Conservation (phyloP, 2,888 invertebrate species). For the Geotrupes spiniger region DNA sequence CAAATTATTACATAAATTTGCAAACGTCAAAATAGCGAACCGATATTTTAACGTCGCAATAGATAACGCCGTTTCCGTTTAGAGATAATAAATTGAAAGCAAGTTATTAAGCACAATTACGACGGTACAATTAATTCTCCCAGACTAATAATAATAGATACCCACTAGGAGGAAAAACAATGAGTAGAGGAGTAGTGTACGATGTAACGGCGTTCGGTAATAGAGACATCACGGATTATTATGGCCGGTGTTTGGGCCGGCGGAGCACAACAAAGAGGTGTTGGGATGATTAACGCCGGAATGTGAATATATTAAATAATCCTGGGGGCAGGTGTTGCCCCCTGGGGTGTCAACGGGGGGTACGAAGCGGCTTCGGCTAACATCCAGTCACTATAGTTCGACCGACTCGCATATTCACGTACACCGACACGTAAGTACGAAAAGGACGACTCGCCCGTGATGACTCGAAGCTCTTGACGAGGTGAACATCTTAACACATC, state of each 20-base stretch:
- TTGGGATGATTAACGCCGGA: constrained; percentile 50
- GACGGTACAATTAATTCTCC: too few species aligned
- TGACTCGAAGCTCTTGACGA: constrained; percentile 2
- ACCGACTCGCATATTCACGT: neutral
- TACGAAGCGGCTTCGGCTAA: constrained; percentile 26
- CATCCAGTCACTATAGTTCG: constrained; percentile 12
- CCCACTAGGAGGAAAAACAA: neutral
- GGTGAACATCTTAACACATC: neutral
- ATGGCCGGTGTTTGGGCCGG: constrained; percentile 27
- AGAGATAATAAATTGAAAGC: too few species aligned
- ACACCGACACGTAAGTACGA: too few species aligned
- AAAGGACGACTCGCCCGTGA: neutral
- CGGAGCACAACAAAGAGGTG: constrained; percentile 31
- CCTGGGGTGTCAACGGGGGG: constrained; percentile 39
- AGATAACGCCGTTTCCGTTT: too few species aligned
- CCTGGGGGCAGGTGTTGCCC: constrained; percentile 44
- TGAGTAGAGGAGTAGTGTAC: constrained; percentile 1
- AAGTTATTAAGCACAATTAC: too few species aligned
- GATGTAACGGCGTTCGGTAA: constrained; percentile 1
- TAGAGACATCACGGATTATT: constrained; percentile 16
- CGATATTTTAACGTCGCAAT: too few species aligned
- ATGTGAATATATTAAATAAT: constrained; percentile 50
- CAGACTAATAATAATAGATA: too few species aligned
- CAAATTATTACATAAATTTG: too few species aligned
- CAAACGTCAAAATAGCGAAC: too few species aligned